Evolutionary conservation across 2,888 invertebrate species (phyloP), one percentile per base, ranked within the genome.

Genomic region (Drosophila mimica): DNA sequence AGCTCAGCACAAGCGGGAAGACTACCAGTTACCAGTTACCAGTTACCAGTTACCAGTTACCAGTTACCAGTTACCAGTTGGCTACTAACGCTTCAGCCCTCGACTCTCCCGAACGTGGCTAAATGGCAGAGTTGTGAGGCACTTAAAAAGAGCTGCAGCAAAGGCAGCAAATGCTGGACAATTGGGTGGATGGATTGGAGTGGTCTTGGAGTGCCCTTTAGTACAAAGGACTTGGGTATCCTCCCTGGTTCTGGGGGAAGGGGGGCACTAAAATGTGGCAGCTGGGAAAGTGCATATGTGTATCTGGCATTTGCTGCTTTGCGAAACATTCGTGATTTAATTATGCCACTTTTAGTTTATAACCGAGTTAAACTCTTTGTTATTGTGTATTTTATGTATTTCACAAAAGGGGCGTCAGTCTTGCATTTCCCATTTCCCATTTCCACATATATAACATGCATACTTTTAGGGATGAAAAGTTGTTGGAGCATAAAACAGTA

Each of bases 231-330:
- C 46, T 40, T 36, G 17, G 17, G 54, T 58, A 52, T 66, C 60
- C 52, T 20, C 28, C 17, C 46, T 51, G 33, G 51, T 30, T n/a
- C 33, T 20, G 46, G 36, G 9, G 3, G 9, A 2, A 9, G 5
- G 43, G n/a, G 15, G 31, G 40, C 56, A 40, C 20, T 38, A 51
- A 40, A 52, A 51, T 64, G 56, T 48, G 69, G 63, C 65, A 81
- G 67, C 71, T 71, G 68, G 62, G 63, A 36, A 57, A 70, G 59
- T 77, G 79, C 78, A 81, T 57, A 30, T 17, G 15, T 53, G 3
- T 53, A 15, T 53, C 17, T 34, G 34, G 20, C 38, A 38, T 28
- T 58, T 58, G 34, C 20, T 43, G 40, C 25, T 33, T 33, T 30
- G 58, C 28, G 25, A 25, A 70, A n/a, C 36, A 70, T 54, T 59